These are phyloP conservation scores for Xenopus tropicalis DNA, from an alignment of 2,113 vertebrate genomes.

Conservation along the genomic window DNA sequence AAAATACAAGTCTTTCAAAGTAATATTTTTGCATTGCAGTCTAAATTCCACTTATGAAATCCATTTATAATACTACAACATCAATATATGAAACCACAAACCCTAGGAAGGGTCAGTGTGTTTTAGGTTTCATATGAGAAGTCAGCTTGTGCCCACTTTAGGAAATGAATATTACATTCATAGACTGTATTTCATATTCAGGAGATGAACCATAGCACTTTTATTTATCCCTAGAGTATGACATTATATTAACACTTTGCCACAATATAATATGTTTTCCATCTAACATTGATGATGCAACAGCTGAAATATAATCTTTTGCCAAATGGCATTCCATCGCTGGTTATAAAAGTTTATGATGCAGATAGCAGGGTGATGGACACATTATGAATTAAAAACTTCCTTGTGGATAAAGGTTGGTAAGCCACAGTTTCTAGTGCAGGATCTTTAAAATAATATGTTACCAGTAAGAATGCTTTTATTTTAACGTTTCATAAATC, in stretches of 20 bases:
- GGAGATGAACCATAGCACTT: constrained; percentile 72
- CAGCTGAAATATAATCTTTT: constrained; percentile 59
- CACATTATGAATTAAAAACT: constrained; percentile 68
- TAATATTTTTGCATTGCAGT: too few relatives aligned
- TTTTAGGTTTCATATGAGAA: constrained; percentile 67
- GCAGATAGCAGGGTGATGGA: constrained; percentile 68
- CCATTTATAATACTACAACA: too few relatives aligned
- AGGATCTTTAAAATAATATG: constrained; percentile 4
- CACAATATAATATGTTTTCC: constrained; percentile 75
- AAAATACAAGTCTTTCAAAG: too few relatives aligned
- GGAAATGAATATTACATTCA: constrained; percentile 78
- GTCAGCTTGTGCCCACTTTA: constrained; percentile 68
- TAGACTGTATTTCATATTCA: constrained; percentile 71
- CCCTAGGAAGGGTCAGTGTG: constrained; percentile 67
- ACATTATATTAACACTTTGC: constrained; percentile 74
- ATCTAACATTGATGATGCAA: constrained; percentile 71
- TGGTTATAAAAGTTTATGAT: constrained; percentile 75
- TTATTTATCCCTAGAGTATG: constrained; percentile 70
- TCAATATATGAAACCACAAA: constrained; percentile 54
- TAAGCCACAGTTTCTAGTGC: constrained; percentile 4
- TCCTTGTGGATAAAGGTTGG: constrained; percentile 60
- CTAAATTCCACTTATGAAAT: too few relatives aligned
- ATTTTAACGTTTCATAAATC: neutral
- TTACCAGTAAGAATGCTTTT: neutral
- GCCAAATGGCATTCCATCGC: constrained; percentile 67